Conservation (phyloP, 2,888 invertebrate genomes). For the Ashinkailepas kermadecensis region DNA sequence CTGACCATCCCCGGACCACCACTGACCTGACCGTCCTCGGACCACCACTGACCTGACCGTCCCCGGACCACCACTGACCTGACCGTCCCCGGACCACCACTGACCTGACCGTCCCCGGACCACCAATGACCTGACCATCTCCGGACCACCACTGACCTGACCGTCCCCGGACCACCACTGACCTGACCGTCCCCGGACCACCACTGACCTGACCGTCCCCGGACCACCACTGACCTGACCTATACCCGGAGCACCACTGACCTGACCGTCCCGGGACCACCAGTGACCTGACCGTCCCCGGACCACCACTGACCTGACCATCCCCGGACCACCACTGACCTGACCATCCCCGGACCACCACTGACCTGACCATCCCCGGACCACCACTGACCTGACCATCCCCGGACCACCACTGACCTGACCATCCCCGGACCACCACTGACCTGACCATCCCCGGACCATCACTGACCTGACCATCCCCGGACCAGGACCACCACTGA, state of each 20-base stretch:
- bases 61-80: no score
- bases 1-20: no score
- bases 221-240: no score
- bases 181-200: neutral
- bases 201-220: no score
- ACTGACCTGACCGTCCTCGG: no score
- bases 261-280: constrained; percentile 37
- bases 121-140: neutral
- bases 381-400: no score
- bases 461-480: neutral
- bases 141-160: neutral
- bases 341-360: neutral
- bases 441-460: neutral
- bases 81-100: no score
- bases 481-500: neutral
- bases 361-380: constrained; percentile 37
- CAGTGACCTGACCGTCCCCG: no score
- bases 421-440: constrained; percentile 39
- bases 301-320: constrained; percentile 32
- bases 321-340: no score
- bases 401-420: neutral
- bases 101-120: no score
- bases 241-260: neutral
- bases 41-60: no score
- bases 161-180: neutral